These are phyloP conservation scores for Sinosuthora webbiana DNA, from an alignment of 2,113 vertebrate species.

Conservation along the genomic window DNA sequence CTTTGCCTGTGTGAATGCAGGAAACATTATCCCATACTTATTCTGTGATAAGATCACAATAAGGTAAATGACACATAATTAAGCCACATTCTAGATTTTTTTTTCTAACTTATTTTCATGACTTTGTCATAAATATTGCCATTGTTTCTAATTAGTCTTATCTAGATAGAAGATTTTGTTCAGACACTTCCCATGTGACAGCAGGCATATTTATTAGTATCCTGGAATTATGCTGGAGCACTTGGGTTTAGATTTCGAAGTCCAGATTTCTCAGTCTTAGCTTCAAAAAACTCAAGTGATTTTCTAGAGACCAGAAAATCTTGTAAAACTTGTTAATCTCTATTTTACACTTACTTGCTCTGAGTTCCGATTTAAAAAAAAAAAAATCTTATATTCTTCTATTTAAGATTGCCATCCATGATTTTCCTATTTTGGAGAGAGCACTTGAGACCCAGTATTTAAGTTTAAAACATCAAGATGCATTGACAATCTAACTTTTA, in stretches of 20 bases:
- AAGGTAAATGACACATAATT: not conserved
- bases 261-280: not conserved
- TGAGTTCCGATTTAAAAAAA: not conserved
- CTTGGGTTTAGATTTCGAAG: not conserved
- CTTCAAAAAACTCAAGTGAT: not conserved
- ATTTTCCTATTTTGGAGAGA: not conserved
- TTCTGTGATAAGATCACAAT: not conserved
- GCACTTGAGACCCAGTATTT: not conserved
- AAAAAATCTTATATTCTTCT: not conserved
- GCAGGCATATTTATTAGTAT: not conserved
- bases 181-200: not conserved
- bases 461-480: not conserved
- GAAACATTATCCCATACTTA: not conserved
- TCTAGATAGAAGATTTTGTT: not conserved
- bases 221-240: not conserved
- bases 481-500: not conserved
- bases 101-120: not conserved
- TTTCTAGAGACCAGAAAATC: not conserved
- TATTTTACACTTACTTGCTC: not conserved
- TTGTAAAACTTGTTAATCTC: not conserved
- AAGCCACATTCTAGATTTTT: not conserved
- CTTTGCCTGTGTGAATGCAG: not conserved
- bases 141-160: not conserved
- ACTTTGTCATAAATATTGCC: not conserved
- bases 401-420: not conserved